A percentile compares a stretch with the other conserved stretches of the same genome.
phyloP scores from a whole-genome alignment of 2,113 vertebrate species.

The Sylvia atricapilla region DNA sequence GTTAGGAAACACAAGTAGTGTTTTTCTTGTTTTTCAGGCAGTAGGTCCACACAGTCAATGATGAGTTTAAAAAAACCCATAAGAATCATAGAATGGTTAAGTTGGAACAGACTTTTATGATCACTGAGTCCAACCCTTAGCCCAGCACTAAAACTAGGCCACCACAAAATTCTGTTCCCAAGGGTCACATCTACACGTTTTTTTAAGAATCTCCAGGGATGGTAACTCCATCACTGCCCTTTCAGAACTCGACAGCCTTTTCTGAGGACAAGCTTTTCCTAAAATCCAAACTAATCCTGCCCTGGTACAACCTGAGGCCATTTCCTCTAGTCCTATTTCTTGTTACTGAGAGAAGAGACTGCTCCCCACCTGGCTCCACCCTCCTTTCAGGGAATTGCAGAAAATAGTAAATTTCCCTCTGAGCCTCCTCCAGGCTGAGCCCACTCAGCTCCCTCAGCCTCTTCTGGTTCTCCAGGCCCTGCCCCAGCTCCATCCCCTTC shows the following conservation, averaged over 20 bases:
- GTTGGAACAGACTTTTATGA: background rate
- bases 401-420: background rate
- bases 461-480: background rate
- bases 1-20: rapidly evolving
- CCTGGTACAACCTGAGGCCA: no score
- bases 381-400: background rate
- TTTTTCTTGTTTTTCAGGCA: background rate
- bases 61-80: background rate
- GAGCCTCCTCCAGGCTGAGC: background rate
- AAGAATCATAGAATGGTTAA: background rate
- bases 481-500: rapidly evolving
- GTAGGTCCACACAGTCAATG: background rate
- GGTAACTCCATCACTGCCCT: background rate
- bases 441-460: background rate
- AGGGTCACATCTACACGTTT: background rate
- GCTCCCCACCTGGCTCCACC: background rate
- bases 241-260: background rate
- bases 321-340: background rate
- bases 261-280: background rate
- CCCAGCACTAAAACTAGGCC: background rate
- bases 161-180: background rate
- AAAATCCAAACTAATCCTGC: background rate
- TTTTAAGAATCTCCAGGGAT: background rate
- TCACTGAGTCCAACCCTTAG: background rate
- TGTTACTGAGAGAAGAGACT: background rate